Percentiles rank a stretch among this genome's conserved stretches.
Conservation (phyloP, 2,113 vertebrate species). For the Varanus komodoensis region DNA sequence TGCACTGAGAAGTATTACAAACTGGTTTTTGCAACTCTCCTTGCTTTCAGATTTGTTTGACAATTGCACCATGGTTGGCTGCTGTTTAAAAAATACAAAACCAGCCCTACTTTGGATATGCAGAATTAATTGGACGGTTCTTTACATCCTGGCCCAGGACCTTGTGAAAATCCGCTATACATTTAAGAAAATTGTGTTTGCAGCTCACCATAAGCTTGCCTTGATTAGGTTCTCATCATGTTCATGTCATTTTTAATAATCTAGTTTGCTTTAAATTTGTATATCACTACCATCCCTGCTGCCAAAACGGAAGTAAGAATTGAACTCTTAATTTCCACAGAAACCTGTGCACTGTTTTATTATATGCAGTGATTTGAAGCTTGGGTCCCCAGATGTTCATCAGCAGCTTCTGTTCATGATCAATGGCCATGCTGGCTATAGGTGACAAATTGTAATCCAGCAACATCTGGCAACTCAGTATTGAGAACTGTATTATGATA, state of each 20-base stretch:
- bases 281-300: not conserved
- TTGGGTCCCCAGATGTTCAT: not conserved
- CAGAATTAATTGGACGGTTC: not conserved
- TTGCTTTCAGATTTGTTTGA: not conserved
- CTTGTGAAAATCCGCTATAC: constrained; percentile 20
- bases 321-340: constrained; percentile 23
- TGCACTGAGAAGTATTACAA: not conserved
- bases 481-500: constrained; percentile 9
- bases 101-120: not conserved
- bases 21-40: not conserved
- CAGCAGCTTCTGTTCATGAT: not conserved
- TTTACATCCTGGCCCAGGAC: not conserved
- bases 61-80: not conserved
- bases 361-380: not conserved
- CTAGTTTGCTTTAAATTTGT: not conserved
- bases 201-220: constrained; percentile 23
- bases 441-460: not conserved
- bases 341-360: not conserved
- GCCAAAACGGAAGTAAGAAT: not conserved
- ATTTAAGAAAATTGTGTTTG: constrained; percentile 2
- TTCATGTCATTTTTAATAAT: not conserved
- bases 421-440: not conserved
- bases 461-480: not conserved
- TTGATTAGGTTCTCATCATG: not conserved
- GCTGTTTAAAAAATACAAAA: not conserved